A percentile compares a stretch with the other conserved stretches of the same genome.
Evolutionary conservation across 2,888 invertebrate species (phyloP).

Genomic region (Heliconius erato): DNA sequence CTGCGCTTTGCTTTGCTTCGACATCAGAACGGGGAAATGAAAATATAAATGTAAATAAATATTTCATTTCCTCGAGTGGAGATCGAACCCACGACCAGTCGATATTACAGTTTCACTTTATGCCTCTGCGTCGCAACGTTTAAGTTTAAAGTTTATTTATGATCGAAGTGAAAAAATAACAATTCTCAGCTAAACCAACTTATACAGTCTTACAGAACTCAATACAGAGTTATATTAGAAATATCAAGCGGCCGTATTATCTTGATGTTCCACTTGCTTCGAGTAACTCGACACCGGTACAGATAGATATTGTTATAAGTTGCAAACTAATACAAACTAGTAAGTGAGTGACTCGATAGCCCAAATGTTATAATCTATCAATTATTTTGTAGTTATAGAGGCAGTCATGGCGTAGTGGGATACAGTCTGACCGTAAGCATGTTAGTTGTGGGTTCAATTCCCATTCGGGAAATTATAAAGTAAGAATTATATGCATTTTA

Average conservation of each 20-base stretch:
- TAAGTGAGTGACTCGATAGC: slow-evolving; percentile 13
- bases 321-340: slow-evolving; percentile 33
- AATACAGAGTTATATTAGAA: slow-evolving; percentile 32
- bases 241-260: slow-evolving; percentile 33
- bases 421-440: neutral
- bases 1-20: no score
- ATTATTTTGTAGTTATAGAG: neutral
- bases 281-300: slow-evolving; percentile 22
- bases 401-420: neutral
- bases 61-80: no score
- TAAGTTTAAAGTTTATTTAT: no score
- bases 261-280: slow-evolving; percentile 33
- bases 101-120: no score
- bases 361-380: neutral
- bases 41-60: no score
- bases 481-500: neutral
- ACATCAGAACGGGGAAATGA: no score
- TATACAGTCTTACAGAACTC: slow-evolving; percentile 7
- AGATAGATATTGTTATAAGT: slow-evolving; percentile 29
- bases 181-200: neutral
- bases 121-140: no score
- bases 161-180: no score
- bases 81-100: no score
- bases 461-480: neutral
- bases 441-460: neutral